Evolutionary conservation across 2,797 vertebrate species (phyloP).

Genomic region (Falco naumanni): DNA sequence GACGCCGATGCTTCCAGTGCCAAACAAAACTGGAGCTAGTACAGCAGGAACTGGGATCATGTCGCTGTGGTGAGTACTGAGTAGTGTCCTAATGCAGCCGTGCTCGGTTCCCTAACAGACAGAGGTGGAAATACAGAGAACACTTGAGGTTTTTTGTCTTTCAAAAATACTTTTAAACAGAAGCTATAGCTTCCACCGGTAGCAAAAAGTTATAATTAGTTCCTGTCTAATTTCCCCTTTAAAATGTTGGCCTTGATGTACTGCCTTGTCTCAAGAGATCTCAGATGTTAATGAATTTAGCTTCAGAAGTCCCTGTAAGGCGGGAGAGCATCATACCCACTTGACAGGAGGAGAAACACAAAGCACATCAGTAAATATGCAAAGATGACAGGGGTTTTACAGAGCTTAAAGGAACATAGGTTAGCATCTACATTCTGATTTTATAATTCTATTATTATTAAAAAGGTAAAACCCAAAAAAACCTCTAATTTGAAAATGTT

Average conservation of each 20-base stretch:
- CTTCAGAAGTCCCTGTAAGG: background rate
- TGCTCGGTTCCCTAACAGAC: background rate
- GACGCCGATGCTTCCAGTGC: slow-evolving; percentile 97
- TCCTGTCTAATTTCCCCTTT: background rate
- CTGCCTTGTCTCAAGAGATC: slow-evolving; percentile 12
- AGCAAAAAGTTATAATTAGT: slow-evolving; percentile 11
- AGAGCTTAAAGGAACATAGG: background rate
- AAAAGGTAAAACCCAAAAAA: background rate
- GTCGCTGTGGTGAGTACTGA: slow-evolving; percentile 91
- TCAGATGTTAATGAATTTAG: slow-evolving; percentile 7
- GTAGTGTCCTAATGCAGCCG: fast-evolving
- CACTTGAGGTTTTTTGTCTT: background rate
- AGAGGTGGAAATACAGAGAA: background rate
- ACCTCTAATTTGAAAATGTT: background rate
- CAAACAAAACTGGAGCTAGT: slow-evolving; percentile 99
- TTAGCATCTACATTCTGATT: background rate
- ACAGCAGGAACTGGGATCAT: slow-evolving; percentile 97
- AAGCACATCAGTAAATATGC: background rate
- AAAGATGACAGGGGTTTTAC: background rate
- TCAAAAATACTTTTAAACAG: background rate
- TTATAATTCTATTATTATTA: background rate
- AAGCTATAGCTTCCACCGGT: background rate
- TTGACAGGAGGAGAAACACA: background rate
- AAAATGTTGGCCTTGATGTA: background rate
- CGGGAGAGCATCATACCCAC: background rate